Evolutionary conservation across 2,797 vertebrate species (phyloP).

Genomic region (Xenentodon cancila): DNA sequence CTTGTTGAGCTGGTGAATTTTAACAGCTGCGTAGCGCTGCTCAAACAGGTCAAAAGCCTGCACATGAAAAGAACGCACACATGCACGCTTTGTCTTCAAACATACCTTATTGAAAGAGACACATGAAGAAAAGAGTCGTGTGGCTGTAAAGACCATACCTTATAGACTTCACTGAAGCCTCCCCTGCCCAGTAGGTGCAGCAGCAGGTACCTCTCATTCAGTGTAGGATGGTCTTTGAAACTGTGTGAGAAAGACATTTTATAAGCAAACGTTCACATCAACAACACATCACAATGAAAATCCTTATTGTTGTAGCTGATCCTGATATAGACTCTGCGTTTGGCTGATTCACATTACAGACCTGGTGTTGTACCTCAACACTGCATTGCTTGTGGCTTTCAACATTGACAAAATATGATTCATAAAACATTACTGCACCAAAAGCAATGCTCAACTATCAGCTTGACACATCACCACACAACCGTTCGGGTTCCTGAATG

Average conservation of each 20-base stretch:
- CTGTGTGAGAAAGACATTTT: slow-evolving; percentile 66
- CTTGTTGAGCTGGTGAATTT: slow-evolving; percentile 99
- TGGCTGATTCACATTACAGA: no score
- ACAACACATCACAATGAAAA: no score
- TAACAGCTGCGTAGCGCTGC: slow-evolving; percentile 98
- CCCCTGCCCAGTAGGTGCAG: slow-evolving; percentile 97
- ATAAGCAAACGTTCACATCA: not conserved
- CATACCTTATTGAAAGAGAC: not conserved
- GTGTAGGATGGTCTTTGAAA: slow-evolving; percentile 98
- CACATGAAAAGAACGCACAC: slow-evolving; percentile 25
- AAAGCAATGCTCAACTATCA: no score
- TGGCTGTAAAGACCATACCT: slow-evolving; percentile 75
- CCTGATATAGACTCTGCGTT: no score
- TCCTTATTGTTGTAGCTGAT: no score
- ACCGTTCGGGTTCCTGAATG: no score
- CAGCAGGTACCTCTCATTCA: slow-evolving; percentile 98
- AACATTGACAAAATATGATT: no score
- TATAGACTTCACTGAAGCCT: slow-evolving; percentile 99
- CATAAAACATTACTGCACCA: no score
- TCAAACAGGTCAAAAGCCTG: slow-evolving; percentile 99
- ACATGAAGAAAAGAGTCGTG: no score
- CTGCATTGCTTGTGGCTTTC: no score
- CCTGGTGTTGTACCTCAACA: no score
- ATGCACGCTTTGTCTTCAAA: slow-evolving; percentile 4
- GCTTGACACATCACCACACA: no score